A percentile compares a stretch with the other conserved stretches of the same genome.
Conservation (phyloP, 2,113 vertebrate genomes). For the Marmota monax region DNA sequence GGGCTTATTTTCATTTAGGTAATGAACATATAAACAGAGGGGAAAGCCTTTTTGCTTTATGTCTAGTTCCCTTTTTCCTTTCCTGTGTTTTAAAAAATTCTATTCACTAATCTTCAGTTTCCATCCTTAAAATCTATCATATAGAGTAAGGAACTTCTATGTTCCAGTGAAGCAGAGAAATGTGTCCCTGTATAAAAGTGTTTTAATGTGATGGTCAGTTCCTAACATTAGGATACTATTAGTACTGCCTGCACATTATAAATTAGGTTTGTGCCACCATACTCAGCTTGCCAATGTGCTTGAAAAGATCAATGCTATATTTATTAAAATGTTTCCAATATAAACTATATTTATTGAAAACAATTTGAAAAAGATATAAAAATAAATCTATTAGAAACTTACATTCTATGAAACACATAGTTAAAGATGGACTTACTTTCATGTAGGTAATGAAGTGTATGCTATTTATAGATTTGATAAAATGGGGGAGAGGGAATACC, state of each 20-base stretch:
- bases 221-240: not conserved
- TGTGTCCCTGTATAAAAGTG: conserved; percentile 3
- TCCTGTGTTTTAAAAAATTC: conserved; percentile 46
- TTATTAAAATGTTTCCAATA: not conserved
- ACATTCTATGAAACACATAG: not conserved
- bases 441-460: not conserved
- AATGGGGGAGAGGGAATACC: not conserved
- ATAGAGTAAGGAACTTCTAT: not conserved
- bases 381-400: conserved; percentile 30
- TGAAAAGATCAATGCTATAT: not conserved
- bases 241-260: not conserved
- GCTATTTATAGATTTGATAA: not conserved
- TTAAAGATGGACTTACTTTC: conserved; percentile 31
- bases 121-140: not conserved
- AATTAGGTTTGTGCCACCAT: not conserved
- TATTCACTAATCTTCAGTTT: conserved; percentile 40
- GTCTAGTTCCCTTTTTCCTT: conserved; percentile 12
- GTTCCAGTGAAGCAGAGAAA: conserved; percentile 38
- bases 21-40: not conserved
- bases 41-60: not conserved
- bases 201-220: not conserved
- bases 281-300: not conserved
- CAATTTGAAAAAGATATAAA: not conserved
- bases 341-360: conserved; percentile 13
- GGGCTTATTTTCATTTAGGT: too few relatives aligned